Evolutionary conservation across 2,113 vertebrate genomes (phyloP), one percentile per base, ranked within the genome.

Genomic region (Rafetus swinhoei): DNA sequence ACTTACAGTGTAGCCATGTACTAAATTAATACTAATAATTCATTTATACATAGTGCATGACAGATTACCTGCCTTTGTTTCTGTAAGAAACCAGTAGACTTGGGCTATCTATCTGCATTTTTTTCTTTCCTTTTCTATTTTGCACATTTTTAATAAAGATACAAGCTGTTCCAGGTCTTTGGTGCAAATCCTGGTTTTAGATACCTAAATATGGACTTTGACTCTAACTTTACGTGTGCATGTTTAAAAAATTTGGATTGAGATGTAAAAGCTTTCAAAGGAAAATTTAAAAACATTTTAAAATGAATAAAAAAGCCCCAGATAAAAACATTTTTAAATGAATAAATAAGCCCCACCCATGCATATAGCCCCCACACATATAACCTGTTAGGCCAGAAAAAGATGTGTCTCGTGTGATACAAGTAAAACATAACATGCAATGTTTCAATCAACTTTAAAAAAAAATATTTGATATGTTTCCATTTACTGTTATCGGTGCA

Each of bases 401-500:
- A 87, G 4, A 56, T 39, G 2, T 92, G 2, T 8, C 10, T 87
- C 25, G 76, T 84, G 95, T 85, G 18, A 88, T 59, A 16, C 59
- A 3, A 93, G 86, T 15, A 21, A 82, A 89, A 91, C 91, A 81
- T n/a, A 84, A 83, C 21, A 6, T 2, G 7, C 45, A 93, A 83
- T 39, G 7, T 55, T 56, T 94, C 56, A 85, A 62, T 6, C 8
- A 50, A 52, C 45, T 79, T 77, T 88, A 90, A 95, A 94, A 74
- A 89, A 76, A 92, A 22, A 45, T 90, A 81, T 85, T 92, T 82
- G 5, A 54, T 93, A 82, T 95, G 83, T 89, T 96, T 97, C 72
- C 18, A 91, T 92, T 95, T 95, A 88, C 25, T 90, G 72, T 82
- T 91, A 95, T 94, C 97, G 93, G 65, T 94, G 93, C 89, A 16